These are phyloP conservation scores for Benitochromis conjunctus DNA, from an alignment of 2,113 vertebrate species.

Conservation along the genomic window DNA sequence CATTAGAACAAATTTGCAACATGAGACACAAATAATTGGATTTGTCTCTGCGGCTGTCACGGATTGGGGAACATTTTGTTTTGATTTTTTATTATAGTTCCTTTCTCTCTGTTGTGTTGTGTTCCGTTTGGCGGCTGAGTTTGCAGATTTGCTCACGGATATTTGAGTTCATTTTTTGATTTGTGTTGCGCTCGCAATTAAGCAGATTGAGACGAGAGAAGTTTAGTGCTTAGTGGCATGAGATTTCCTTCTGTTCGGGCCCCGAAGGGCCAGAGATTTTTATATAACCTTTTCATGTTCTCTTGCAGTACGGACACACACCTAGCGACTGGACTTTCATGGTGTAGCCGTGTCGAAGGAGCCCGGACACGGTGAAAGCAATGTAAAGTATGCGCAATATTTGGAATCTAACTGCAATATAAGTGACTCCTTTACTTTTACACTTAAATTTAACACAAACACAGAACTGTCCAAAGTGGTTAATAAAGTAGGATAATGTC, in stretches of 20 bases:
- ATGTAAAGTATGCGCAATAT: slow-evolving; percentile 6
- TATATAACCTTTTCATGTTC: slow-evolving; percentile 29
- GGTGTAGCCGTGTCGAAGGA: slow-evolving; percentile 51
- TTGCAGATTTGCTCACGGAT: slow-evolving; percentile 59
- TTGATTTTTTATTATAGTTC: slow-evolving; percentile 65
- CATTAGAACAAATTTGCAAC: slow-evolving; percentile 81
- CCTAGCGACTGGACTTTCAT: slow-evolving; percentile 76
- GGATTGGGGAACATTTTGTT: slow-evolving; percentile 71
- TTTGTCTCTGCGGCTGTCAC: slow-evolving; percentile 74
- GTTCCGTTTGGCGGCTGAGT: slow-evolving; percentile 46
- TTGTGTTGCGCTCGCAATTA: slow-evolving; percentile 55
- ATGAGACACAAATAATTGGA: slow-evolving; percentile 81
- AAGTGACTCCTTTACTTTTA: background rate
- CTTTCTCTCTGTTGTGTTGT: slow-evolving; percentile 41
- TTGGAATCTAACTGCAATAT: slow-evolving; percentile 1
- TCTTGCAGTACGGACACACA: slow-evolving; percentile 77
- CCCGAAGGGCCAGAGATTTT: background rate
- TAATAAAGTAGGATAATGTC: slow-evolving; percentile 27
- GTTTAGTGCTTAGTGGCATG: background rate
- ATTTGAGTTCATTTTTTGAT: slow-evolving; percentile 53
- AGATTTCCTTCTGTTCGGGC: background rate
- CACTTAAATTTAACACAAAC: slow-evolving; percentile 5
- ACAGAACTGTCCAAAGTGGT: slow-evolving; percentile 27
- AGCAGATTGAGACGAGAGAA: background rate
- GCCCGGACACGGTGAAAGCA: background rate